Conservation (phyloP, 2,797 vertebrate genomes). For the Sebastes itinus region DNA sequence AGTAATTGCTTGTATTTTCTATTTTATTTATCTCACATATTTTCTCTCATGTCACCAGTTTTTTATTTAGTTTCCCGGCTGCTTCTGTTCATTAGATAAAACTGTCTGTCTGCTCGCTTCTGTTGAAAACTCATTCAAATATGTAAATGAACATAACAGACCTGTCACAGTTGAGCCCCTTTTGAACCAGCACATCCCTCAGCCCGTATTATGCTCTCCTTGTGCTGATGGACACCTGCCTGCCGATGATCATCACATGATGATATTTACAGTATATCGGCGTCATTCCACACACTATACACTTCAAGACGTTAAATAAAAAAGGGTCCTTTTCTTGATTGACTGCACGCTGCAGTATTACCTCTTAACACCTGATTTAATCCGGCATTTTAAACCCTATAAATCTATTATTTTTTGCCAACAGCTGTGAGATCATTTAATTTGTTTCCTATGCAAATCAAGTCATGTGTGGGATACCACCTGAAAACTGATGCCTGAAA, state of each 20-base stretch:
- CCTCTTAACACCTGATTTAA: constrained; percentile 49
- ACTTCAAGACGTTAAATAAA: constrained; percentile 14
- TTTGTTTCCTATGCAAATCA: constrained; percentile 75
- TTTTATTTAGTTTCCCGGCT: background rate
- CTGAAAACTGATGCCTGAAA: constrained; percentile 55
- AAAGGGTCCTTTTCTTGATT: constrained; percentile 48
- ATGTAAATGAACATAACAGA: constrained; percentile 22
- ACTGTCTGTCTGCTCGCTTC: background rate
- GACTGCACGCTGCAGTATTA: constrained; percentile 43
- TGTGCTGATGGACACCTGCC: constrained; percentile 51
- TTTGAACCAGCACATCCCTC: constrained; percentile 14
- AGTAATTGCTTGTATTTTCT: background rate
- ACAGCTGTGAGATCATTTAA: constrained; percentile 66
- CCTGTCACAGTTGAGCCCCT: constrained; percentile 10
- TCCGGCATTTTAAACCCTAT: constrained; percentile 28
- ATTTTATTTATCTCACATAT: background rate
- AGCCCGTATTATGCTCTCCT: constrained; percentile 8
- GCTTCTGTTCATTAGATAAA: background rate
- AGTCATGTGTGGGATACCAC: constrained; percentile 62
- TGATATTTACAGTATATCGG: constrained; percentile 37
- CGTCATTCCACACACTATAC: constrained; percentile 13
- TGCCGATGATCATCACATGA: constrained; percentile 36
- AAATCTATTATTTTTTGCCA: constrained; percentile 55
- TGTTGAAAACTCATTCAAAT: constrained; percentile 30
- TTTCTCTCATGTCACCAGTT: background rate